Base-by-base conservation (phyloP, 2,797 vertebrate species). In the Eulemur coronatus region DNA sequence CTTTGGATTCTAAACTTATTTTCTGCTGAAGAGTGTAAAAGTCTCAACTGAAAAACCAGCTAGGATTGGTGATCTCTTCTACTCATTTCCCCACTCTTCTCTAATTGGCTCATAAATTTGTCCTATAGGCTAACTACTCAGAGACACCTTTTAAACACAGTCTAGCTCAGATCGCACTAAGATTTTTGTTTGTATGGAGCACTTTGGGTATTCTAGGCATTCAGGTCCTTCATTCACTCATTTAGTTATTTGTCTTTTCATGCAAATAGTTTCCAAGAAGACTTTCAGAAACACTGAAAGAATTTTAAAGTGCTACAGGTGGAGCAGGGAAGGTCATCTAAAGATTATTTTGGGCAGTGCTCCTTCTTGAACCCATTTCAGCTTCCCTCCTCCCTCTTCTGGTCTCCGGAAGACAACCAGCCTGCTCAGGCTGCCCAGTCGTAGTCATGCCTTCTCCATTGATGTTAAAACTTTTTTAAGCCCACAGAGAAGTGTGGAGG, bases 1-100 rank as follows among this genome's bases (percentile, higher is more conserved):
- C 70, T 97, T 96, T 91, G 84, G 91, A 84, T 92, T 79, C 86
- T 95, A 78, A 82, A 67, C 50, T 55, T 41, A 79, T 67, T 90
- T 95, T 87, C 81, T 91, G 72, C 57, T 87, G 18, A 81, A 93
- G 30, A 87, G 59, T 57, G 63, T 46, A 26, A 91, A 84, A 73
- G 6, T 11, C 30, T 69, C 4, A 38, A 57, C 79, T 41, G 33
- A 84, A 15, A 70, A 72, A 70, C 95, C 0, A 1, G 38, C 79
- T 84, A 75, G 20, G 9, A 48, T 2, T 46, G 7, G 30, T 4
- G 61, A 50, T n/a, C 11, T 38, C 18, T 69, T 15, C 4, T 69
- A 17, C 48, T 80, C 46, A 22, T 69, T 55, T 69, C 70, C 46
- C 82, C 28, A 67, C 24, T 50, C 33, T n/a, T 65, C 46, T 61